Base-by-base conservation (phyloP, 1,140 invertebrate species). In the Aporrectodea caliginosa region DNA sequence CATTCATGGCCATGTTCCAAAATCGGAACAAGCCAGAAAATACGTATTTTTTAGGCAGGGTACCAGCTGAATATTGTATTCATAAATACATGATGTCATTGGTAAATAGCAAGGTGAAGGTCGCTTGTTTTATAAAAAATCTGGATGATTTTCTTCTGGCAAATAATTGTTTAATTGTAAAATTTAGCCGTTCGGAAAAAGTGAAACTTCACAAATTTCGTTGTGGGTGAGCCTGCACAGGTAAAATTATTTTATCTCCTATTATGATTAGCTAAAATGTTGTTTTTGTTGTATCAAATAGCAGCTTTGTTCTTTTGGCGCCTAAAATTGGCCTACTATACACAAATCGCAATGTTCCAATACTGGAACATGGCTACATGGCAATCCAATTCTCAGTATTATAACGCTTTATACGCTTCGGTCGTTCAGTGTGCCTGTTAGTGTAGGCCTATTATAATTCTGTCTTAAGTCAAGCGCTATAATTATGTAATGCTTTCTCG, bases 1-100 rank as follows among this genome's bases (percentile, higher is more conserved):
- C 31, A 72, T 72, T 72, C 70, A 32, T 29, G n/a, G 70, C 70
- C 70, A 72, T 72, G 70, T 72, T 72, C 70, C 70, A 72, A 72
- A 12, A 72, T 12, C 27, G 70, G 70, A 72, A 72, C 70, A 72
- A 27, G 70, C 70, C 27, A 72, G 2, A 72, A 72, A 72, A 29
- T 12, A 12, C 14, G 27, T 12, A 72, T 14, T 27, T 29, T 27
- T 72, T 72, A 72, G n/a, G 14, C 14, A 32, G n/a, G 31, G 31
- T 14, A 29, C n/a, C n/a, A 29, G 31, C 12, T 72, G 31, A 72
- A 72, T 14, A 27, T 72, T 14, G 27, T 72, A 29, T 72, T 29
- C n/a, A 29, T 2, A 72, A 72, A 27, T 27, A 32, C 14, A 72
- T 32, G n/a, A n/a, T n/a, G n/a, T n/a, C n/a, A 29, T 72, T 29